Conservation (phyloP, 2,888 invertebrate species). For the Xylota sylvarum region DNA sequence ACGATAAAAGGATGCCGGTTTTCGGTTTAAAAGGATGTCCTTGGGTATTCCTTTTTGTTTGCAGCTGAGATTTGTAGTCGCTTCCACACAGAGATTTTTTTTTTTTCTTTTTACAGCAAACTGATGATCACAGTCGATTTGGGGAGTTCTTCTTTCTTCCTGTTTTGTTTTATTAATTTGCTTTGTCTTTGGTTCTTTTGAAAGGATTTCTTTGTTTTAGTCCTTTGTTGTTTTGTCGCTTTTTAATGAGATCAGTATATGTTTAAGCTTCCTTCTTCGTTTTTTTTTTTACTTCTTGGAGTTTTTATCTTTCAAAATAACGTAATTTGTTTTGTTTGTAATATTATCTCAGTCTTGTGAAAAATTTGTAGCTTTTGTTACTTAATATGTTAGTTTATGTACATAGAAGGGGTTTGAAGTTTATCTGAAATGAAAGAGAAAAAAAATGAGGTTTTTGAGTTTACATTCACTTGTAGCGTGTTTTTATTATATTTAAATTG, state of each 20-base stretch:
- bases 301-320: conserved; percentile 66
- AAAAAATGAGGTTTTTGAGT: neutral
- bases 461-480: too few relatives aligned
- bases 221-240: conserved; percentile 38
- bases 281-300: conserved; percentile 23
- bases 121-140: conserved; percentile 73
- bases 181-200: conserved; percentile 71
- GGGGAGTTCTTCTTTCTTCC: conserved; percentile 59
- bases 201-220: conserved; percentile 33
- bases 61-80: conserved; percentile 65
- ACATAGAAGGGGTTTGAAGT: conserved; percentile 69
- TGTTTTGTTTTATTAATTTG: conserved; percentile 12
- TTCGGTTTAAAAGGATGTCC: conserved; percentile 38
- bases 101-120: conserved; percentile 35
- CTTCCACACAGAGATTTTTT: conserved; percentile 44
- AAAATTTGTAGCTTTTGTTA: conserved; percentile 77
- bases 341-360: conserved; percentile 75
- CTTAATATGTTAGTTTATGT: conserved; percentile 71
- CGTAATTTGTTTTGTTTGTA: conserved; percentile 51
- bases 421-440: conserved; percentile 51
- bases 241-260: conserved; percentile 70
- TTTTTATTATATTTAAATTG: too few relatives aligned
- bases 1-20: conserved; percentile 74
- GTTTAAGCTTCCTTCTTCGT: conserved; percentile 56
- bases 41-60: conserved; percentile 27